A percentile compares a stretch with the other conserved stretches of the same genome.
Conservation (phyloP, 2,888 invertebrate genomes). For the Ptychoptera albimana region DNA sequence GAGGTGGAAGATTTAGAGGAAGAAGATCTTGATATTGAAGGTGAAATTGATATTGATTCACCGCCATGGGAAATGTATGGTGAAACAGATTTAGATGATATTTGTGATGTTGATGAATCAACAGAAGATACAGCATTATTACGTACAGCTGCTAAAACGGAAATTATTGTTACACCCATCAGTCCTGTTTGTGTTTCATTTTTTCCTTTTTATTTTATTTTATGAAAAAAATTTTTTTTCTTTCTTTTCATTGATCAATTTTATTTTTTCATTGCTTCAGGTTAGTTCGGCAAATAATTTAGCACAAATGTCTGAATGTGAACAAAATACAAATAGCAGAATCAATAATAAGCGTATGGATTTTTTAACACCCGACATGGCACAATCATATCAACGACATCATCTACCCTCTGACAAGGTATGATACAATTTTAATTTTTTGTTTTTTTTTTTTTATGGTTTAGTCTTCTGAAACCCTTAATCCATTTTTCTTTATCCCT, state of each 20-base stretch:
- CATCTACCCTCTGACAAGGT: no score
- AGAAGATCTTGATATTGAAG: conserved; percentile 31
- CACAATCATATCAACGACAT: conserved; percentile 4
- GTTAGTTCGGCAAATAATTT: conserved; percentile 30
- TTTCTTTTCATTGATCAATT: background rate
- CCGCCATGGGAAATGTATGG: conserved; percentile 33
- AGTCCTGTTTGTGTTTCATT: conserved; percentile 31
- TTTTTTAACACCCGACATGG: conserved; percentile 17
- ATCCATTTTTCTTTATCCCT: no score
- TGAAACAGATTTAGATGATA: conserved; percentile 29
- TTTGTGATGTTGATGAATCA: conserved; percentile 32
- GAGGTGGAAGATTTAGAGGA: conserved; percentile 30
- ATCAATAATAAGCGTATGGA: conserved; percentile 15
- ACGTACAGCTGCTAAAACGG: conserved; percentile 33
- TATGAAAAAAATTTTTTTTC: background rate
- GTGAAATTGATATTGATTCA: conserved; percentile 29
- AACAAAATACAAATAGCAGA: conserved; percentile 10
- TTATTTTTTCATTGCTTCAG: no score
- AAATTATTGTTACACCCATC: conserved; percentile 33
- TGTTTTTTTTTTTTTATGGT: no score
- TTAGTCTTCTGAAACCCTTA: no score
- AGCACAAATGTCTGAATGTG: conserved; percentile 15
- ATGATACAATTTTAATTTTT: no score
- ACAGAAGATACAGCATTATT: conserved; percentile 39
- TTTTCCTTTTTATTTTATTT: background rate